These are phyloP conservation scores for Bubo bubo DNA, from an alignment of 2,113 vertebrate genomes.

Conservation along the genomic window DNA sequence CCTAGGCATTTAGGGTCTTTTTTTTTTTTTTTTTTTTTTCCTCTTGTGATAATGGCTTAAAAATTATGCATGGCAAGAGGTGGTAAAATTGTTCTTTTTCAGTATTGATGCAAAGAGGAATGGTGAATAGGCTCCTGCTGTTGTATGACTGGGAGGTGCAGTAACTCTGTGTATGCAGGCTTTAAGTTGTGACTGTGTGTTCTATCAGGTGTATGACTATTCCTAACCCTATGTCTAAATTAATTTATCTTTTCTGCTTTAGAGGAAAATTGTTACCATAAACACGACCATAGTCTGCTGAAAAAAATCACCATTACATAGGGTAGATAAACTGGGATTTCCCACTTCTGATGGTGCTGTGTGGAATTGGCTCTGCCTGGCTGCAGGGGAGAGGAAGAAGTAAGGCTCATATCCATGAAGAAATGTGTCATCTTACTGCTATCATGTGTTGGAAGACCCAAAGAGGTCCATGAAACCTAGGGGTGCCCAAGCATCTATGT, in stretches of 20 bases:
- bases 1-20: not conserved
- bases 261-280: not conserved
- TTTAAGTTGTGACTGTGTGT: not conserved
- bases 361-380: not conserved
- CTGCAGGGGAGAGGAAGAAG: not conserved
- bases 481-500: accelerated
- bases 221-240: not conserved
- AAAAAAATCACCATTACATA: not conserved
- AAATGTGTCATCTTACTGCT: not conserved
- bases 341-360: not conserved
- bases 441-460: accelerated
- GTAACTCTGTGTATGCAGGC: not conserved
- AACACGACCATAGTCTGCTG: not conserved
- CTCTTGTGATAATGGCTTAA: not conserved
- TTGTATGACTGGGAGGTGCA: not conserved
- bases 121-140: not conserved
- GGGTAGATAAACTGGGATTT: not conserved
- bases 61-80: not conserved
- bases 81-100: not conserved
- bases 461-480: not conserved
- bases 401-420: not conserved
- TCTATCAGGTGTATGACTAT: not conserved
- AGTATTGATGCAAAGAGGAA: not conserved
- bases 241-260: not conserved
- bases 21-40: not conserved